Evolutionary conservation across 2,113 vertebrate species (phyloP).

Genomic region (Toxotes chatareus): DNA sequence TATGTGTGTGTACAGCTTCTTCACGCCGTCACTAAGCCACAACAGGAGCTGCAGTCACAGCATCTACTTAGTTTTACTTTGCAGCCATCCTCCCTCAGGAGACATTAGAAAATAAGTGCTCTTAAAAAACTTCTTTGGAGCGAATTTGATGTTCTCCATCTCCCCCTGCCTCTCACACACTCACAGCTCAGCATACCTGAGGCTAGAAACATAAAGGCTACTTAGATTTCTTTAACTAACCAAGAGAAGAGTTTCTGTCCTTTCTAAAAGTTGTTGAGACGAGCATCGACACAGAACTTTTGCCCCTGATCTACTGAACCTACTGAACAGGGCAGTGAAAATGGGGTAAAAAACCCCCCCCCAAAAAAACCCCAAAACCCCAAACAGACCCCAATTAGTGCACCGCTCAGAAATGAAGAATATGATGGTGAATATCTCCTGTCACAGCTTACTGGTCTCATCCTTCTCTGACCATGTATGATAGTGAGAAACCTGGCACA

Average conservation of each 20-base stretch:
- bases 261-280: conserved; percentile 10
- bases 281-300: conserved; percentile 28
- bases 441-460: not conserved
- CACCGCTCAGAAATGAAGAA: not conserved
- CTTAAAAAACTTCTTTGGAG: conserved; percentile 48
- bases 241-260: conserved; percentile 6
- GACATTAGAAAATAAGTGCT: conserved; percentile 52
- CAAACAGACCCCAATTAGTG: conserved; percentile 17
- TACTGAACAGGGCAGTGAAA: not conserved
- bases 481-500: not conserved
- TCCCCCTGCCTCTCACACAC: conserved; percentile 30
- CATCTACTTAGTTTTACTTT: conserved; percentile 43
- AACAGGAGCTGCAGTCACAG: conserved; percentile 14
- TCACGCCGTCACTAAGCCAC: conserved; percentile 42
- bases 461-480: not conserved
- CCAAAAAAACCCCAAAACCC: not conserved
- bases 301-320: conserved; percentile 9
- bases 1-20: not conserved
- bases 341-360: not conserved
- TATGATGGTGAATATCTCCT: not conserved
- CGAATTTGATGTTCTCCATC: conserved; percentile 50
- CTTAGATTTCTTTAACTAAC: conserved; percentile 12
- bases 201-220: conserved; percentile 26
- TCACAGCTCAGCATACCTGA: conserved; percentile 36
- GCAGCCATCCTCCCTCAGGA: conserved; percentile 44